These are phyloP conservation scores for Sphyrna mokarran DNA, from an alignment of 2,113 vertebrate species.

Conservation along the genomic window DNA sequence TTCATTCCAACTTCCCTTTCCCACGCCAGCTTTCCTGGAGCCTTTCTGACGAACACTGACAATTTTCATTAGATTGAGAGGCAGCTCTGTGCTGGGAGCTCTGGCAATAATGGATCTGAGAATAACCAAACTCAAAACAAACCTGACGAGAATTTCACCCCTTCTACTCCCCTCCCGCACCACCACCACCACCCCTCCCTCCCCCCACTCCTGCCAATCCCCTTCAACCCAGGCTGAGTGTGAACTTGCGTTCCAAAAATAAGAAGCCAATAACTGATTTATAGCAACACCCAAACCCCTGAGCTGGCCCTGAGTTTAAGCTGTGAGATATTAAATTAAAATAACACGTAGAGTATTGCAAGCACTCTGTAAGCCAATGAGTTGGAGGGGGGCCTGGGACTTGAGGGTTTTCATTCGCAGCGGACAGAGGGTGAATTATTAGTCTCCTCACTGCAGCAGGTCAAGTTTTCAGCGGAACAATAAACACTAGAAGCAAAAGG, in stretches of 20 bases:
- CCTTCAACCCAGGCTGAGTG: not conserved
- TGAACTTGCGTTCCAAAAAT: not conserved
- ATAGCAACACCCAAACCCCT: not conserved
- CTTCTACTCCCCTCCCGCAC: no score
- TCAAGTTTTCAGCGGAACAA: no score
- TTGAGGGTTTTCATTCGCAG: not conserved
- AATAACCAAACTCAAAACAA: not conserved
- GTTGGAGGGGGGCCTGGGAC: not conserved
- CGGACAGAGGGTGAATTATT: not conserved
- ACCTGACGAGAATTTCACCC: not conserved
- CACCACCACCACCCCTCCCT: no score
- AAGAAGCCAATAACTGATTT: not conserved
- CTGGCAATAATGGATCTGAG: no score
- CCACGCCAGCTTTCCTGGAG: not conserved
- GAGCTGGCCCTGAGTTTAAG: not conserved
- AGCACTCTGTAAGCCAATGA: not conserved
- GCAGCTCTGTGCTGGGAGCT: not conserved
- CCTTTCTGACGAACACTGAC: not conserved
- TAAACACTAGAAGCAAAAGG: no score
- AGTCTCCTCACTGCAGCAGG: no score
- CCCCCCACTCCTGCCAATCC: not conserved
- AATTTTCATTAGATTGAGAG: not conserved
- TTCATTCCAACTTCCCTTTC: not conserved
- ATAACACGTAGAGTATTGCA: no score
- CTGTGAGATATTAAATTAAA: not conserved